Base-by-base conservation (phyloP, 1,140 invertebrate species). In the Brachystomella parvula region DNA sequence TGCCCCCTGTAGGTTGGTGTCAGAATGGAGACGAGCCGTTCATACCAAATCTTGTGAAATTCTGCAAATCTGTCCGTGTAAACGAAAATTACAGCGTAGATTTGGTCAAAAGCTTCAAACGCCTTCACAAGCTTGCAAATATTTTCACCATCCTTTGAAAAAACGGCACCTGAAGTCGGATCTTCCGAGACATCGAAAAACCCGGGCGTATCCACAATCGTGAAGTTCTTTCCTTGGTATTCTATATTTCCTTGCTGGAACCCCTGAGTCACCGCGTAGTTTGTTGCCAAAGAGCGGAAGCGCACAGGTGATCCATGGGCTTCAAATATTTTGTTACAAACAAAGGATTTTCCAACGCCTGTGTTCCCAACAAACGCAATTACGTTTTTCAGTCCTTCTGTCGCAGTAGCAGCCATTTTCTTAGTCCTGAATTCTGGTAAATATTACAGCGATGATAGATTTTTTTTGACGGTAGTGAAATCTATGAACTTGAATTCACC, bases 141-240 rank as follows among this genome's bases (percentile, higher is more conserved):
- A 47, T 62, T 62, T 62, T 39, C n/a, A 6, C 61, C 61, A 47
- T 62, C 61, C 47, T 17, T 30, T n/a, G n/a, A n/a, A n/a, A n/a
- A n/a, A 44, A 3, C 19, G 19, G 17, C 19, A 17, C 12, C 12
- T 9, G 31, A 47, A 17, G 31, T 62, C 6, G 53, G 6, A 21
- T 9, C 9, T 9, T 57, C n/a, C 6, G 6, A 12, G 53, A 12
- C 21, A 24, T 62, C 61, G 44, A 62, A 62, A 33, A 62, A 62
- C 9, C 61, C 61, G 9, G 61, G 61, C 15, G 9, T 60, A 29
- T 60, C 61, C 15, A 62, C 3, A 15, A 62, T 28, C 9, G 61
- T 62, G 17, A 17, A 62, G 3, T 3, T 6, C 24, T 44, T 9
- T 6, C 24, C 61, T 6, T 62, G 12, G 24, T 17, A 24, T 15